Conservation (phyloP, 1,140 invertebrate genomes). For the Latrodectus geometricus region DNA sequence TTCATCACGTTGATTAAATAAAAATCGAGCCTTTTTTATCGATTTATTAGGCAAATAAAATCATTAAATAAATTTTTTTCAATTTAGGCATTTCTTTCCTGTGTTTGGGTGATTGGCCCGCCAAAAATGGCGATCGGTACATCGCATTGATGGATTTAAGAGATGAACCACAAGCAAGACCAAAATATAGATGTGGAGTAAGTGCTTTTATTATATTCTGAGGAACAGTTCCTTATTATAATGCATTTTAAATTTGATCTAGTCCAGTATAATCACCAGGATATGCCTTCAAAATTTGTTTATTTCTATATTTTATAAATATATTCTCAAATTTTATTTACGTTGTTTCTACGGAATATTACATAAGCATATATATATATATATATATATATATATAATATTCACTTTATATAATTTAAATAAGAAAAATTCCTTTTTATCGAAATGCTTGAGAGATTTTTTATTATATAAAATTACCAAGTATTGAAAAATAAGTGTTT, state of each 20-base stretch:
- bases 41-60: background rate
- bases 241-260: no score
- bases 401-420: no score
- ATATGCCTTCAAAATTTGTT: no score
- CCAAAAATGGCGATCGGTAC: conserved; percentile 73
- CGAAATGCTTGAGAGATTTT: background rate
- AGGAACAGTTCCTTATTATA: no score
- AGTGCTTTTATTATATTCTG: conserved; percentile 67
- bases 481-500: background rate
- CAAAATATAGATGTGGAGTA: conserved; percentile 79
- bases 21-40: background rate
- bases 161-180: conserved; percentile 69
- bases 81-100: conserved; percentile 71
- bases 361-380: no score
- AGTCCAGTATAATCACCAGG: no score
- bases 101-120: conserved; percentile 78
- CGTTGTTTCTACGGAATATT: no score
- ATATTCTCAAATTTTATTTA: no score
- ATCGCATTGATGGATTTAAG: conserved; percentile 75
- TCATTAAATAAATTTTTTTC: background rate
- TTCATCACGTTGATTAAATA: background rate
- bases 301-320: no score
- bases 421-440: no score
- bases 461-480: background rate
- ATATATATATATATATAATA: no score